Evolutionary conservation across 2,113 vertebrate genomes (phyloP), one percentile per base, ranked within the genome.

Genomic region (Rissa tridactyla): DNA sequence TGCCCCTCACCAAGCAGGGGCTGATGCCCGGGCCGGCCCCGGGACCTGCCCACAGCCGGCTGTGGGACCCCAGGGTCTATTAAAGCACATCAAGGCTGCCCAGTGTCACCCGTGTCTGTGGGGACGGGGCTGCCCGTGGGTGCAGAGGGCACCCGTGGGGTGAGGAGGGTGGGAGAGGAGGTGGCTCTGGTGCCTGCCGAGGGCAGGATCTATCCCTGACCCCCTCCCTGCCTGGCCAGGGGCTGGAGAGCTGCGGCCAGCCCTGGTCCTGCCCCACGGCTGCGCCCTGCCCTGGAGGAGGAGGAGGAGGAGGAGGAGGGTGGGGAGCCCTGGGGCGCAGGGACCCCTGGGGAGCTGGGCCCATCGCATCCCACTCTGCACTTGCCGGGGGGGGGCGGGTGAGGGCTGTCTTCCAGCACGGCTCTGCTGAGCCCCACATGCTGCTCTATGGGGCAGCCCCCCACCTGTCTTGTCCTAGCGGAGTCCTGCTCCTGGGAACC

Each of bases 141-240:
- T 47, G 66, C 84, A 8, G 34, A n/a, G 19, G 49, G 62, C 19
- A 61, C 19, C 16, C 8, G 9, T 30, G 57, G 46, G 25, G 68
- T 30, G 49, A 52, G 19, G 32, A 73, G 49, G 47, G 47, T 82
- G 55, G 32, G 32, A 34, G 21, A 71, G 25, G 62, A 57, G 52
- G 18, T 15, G 61, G 36, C 27, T 20, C 4, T 16, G 10, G 42
- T 23, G 36, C 42, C 12, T 0, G 0, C 3, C 20, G 54, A 42
- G 75, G 21, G 51, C 27, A 32, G 57, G 27, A 52, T 55, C 38
- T 2, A 1, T 75, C 51, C 51, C n/a, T 49, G 72, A 17, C 3
- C 15, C 11, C 4, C 17, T 19, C 22, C 15, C 36, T 54, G n/a
- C 13, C 75, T 6, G 2, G 25, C 0, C 0, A 71, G 62, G n/a